Conservation (phyloP, 2,888 invertebrate genomes). For the Bombylius major region DNA sequence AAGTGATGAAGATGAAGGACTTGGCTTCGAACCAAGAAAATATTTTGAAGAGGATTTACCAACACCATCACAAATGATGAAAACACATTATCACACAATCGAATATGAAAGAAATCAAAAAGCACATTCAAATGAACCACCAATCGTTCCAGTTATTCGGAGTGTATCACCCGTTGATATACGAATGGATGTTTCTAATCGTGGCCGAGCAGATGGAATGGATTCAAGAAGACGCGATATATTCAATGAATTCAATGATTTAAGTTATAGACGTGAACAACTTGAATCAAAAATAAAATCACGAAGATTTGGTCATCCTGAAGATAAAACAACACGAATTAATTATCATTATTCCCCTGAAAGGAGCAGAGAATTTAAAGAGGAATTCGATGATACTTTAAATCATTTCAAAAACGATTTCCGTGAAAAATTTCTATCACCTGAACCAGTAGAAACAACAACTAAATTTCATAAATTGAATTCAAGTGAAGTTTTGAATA, state of each 20-base stretch:
- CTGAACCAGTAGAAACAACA: constrained; percentile 16
- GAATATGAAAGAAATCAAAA: constrained; percentile 11
- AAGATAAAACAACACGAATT: constrained; percentile 32
- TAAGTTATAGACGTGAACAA: constrained; percentile 60
- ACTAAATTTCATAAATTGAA: constrained; percentile 26
- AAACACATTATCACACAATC: background rate
- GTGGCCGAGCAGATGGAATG: constrained; percentile 56
- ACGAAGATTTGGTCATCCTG: constrained; percentile 35
- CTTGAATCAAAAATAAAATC: constrained; percentile 64
- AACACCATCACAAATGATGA: background rate
- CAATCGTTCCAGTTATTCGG: constrained; percentile 49
- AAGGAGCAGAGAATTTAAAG: constrained; percentile 39
- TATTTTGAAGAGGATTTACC: constrained; percentile 37
- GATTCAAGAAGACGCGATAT: constrained; percentile 45
- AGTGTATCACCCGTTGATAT: constrained; percentile 40
- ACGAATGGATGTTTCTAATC: constrained; percentile 20
- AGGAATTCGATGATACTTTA: constrained; percentile 27
- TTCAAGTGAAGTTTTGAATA: constrained; percentile 24
- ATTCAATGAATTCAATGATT: constrained; percentile 42
- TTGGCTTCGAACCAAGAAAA: constrained; percentile 51
- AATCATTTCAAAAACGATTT: constrained; percentile 37
- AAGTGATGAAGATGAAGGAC: constrained; percentile 68
- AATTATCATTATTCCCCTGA: constrained; percentile 31
- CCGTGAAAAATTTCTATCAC: constrained; percentile 17
- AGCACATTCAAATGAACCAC: constrained; percentile 39